These are phyloP conservation scores for Oreochromis niloticus DNA, from an alignment of 2,113 vertebrate species.

Conservation along the genomic window DNA sequence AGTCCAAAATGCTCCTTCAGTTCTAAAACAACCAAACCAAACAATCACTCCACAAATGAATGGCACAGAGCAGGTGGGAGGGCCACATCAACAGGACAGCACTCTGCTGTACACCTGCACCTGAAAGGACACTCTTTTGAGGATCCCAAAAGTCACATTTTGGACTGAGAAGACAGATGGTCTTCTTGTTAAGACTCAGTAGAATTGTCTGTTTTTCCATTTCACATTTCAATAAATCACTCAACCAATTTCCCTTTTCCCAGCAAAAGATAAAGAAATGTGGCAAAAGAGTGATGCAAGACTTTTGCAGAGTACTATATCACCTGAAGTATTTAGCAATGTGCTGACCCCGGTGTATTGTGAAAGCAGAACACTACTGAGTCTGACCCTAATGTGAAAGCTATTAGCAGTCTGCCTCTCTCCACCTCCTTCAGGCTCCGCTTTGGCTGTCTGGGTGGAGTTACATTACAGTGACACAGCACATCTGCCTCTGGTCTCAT, in stretches of 20 bases:
- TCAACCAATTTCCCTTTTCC: rapidly evolving
- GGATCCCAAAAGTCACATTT: background rate
- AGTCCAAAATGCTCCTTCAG: background rate
- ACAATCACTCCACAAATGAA: background rate
- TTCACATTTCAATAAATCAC: background rate
- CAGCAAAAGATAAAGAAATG: background rate
- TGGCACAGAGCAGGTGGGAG: background rate
- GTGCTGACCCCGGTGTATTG: background rate
- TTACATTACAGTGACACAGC: slow-evolving; percentile 32
- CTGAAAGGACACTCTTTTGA: background rate
- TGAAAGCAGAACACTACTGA: background rate
- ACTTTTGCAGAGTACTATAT: background rate
- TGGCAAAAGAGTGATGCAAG: background rate
- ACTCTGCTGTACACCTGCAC: background rate
- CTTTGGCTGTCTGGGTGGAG: background rate
- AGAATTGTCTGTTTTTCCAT: background rate
- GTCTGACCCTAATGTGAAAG: background rate
- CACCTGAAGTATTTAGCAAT: background rate
- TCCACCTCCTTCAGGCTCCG: background rate
- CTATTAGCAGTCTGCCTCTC: background rate
- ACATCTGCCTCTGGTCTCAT: slow-evolving; percentile 8
- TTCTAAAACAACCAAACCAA: background rate
- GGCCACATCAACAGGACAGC: background rate
- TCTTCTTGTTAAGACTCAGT: background rate
- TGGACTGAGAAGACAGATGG: background rate